phyloP scores from a whole-genome alignment of 2,797 vertebrate genomes.

The Aselliscus stoliczkanus region DNA sequence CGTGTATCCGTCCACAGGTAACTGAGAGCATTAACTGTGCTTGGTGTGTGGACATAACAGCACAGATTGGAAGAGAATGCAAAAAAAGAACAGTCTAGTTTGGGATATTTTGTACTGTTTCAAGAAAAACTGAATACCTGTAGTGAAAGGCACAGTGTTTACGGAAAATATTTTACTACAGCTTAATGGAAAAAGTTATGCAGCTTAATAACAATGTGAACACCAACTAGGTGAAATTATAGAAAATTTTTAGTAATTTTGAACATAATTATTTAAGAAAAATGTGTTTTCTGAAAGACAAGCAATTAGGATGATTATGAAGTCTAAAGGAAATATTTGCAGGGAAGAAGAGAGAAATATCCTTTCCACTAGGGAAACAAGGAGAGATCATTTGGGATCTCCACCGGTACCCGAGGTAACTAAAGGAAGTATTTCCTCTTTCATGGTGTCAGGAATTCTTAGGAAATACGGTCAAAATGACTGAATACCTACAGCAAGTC shows the following conservation, averaged over 20 bases:
- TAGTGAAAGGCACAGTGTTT: neutral
- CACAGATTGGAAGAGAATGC: neutral
- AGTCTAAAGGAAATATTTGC: neutral
- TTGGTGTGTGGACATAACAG: neutral
- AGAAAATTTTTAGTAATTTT: neutral
- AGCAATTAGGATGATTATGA: neutral
- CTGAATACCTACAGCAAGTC: neutral
- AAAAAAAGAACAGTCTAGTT: no score
- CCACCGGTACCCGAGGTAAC: neutral
- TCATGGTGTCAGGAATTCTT: neutral
- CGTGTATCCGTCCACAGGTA: neutral
- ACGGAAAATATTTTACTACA: neutral
- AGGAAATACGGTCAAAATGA: neutral
- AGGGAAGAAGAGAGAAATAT: neutral
- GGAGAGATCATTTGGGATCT: neutral
- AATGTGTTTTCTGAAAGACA: neutral
- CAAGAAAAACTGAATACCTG: neutral
- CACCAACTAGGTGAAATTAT: neutral
- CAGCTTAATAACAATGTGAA: neutral
- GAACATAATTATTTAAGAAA: neutral
- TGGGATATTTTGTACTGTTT: neutral
- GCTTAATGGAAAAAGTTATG: neutral
- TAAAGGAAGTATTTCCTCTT: neutral
- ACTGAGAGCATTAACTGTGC: neutral
- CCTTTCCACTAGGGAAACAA: neutral